Evolutionary conservation across 1,140 invertebrate species (phyloP).

Genomic region (Procambarus virginalis): DNA sequence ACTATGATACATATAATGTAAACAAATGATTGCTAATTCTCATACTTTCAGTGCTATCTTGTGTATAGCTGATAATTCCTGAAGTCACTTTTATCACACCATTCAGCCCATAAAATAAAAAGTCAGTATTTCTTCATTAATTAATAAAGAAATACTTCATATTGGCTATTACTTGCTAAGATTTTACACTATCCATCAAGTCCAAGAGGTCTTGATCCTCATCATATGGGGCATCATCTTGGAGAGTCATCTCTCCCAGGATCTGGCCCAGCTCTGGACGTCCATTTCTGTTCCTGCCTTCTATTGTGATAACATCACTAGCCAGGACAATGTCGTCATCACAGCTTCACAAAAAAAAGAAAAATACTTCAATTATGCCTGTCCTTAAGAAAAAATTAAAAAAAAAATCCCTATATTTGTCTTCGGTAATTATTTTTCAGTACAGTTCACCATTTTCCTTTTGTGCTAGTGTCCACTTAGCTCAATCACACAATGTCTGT

Average conservation of each 20-base stretch:
- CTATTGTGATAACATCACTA: conserved; percentile 23
- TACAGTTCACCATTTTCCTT: too few species aligned
- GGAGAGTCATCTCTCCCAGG: conserved; percentile 20
- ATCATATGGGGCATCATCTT: neutral
- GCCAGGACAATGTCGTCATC: neutral
- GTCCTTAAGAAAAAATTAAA: neutral
- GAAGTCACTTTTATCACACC: neutral
- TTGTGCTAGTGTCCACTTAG: too few species aligned
- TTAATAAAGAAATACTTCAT: neutral
- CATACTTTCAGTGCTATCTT: too few species aligned
- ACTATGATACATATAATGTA: too few species aligned
- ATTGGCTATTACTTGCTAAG: neutral
- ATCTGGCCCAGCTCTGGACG: conserved; percentile 34
- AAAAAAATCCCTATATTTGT: neutral
- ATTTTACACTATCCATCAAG: conserved; percentile 37
- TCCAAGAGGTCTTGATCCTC: conserved; percentile 40
- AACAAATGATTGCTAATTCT: too few species aligned
- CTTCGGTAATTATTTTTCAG: too few species aligned
- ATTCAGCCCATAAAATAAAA: neutral
- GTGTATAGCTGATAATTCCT: neutral
- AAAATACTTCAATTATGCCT: neutral
- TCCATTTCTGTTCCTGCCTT: neutral
- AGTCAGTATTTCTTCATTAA: neutral
- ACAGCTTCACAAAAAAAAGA: neutral
- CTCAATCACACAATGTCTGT: too few species aligned